phyloP scores from a whole-genome alignment of 1,140 invertebrate species.

The Brachystomella parvula region DNA sequence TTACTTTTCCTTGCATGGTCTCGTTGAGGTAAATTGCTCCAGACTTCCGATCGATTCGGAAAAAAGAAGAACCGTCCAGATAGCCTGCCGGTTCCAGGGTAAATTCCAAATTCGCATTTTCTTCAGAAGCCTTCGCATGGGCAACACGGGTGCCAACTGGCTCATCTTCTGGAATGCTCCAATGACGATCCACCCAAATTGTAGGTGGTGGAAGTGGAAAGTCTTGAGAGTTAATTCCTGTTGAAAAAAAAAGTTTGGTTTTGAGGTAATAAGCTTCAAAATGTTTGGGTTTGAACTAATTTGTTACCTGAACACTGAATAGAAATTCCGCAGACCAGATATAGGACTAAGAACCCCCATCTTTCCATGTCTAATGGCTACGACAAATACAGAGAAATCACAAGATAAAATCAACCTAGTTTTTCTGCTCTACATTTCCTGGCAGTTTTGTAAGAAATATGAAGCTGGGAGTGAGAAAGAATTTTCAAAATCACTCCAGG shows the following conservation, averaged over 20 bases:
- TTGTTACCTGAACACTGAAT: background rate
- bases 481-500: too few relatives aligned
- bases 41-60: conserved; percentile 58
- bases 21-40: conserved; percentile 63
- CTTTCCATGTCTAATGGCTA: too few relatives aligned
- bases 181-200: conserved; percentile 20
- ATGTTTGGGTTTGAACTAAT: background rate
- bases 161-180: conserved; percentile 34
- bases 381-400: too few relatives aligned
- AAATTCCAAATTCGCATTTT: conserved; percentile 1
- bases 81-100: conserved; percentile 8
- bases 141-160: conserved; percentile 26
- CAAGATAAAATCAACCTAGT: too few relatives aligned
- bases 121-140: background rate
- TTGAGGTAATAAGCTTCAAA: background rate
- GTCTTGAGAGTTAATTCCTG: background rate
- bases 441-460: too few relatives aligned
- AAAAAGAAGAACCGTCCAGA: conserved; percentile 40
- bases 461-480: too few relatives aligned
- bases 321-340: background rate
- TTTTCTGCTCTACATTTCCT: too few relatives aligned
- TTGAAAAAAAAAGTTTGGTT: background rate
- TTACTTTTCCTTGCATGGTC: conserved; percentile 40
- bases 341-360: background rate
- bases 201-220: conserved; percentile 14